Evolutionary conservation across 2,797 vertebrate genomes (phyloP), one percentile per base, ranked within the genome.

Genomic region (Notamacropus eugenii): DNA sequence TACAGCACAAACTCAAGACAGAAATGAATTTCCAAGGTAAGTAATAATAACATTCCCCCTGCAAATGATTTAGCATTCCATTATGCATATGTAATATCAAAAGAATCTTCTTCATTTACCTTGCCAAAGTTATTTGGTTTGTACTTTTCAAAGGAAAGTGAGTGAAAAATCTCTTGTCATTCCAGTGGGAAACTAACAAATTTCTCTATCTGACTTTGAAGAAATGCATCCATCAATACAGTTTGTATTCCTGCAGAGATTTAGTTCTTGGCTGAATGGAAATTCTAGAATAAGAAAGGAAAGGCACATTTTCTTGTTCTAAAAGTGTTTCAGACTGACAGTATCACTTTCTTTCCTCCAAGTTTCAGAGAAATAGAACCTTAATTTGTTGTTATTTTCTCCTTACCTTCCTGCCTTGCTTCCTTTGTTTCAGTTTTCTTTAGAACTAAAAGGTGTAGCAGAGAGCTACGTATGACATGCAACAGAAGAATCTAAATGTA

Each of bases 171-270:
- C 96, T 92, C 91, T 91, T 97, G 95, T 92, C 91, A 97, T 91
- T 52, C 90, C 74, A 31, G 55, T 27, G 92, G 56, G 93, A 92
- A 92, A 92, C 3, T 28, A 6, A 40, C 74, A 97, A 46, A 56
- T 59, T 56, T 91, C 92, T 59, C 54, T 93, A 93, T 74, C 96
- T 62, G 92, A 14, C 90, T 58, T 93, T 93, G 92, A 54, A 96
- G 95, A 93, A 96, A 95, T 96, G 95, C 67, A 96, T 93, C 29
- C 62, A 94, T 93, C 58, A 93, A 94, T 97, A 96, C 94, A 91
- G 50, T 91, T 62, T 92, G 52, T 59, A 57, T 92, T 59, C 96
- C 91, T 96, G 46, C 58, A 62, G 87, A 94, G 62, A 67, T 93
- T 91, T 12, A 1, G 52, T 58, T 96, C 67, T 19, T 82, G 8